Evolutionary conservation across 2,113 vertebrate genomes (phyloP), one percentile per base, ranked within the genome.

Genomic region (Anthoscopus minutus): DNA sequence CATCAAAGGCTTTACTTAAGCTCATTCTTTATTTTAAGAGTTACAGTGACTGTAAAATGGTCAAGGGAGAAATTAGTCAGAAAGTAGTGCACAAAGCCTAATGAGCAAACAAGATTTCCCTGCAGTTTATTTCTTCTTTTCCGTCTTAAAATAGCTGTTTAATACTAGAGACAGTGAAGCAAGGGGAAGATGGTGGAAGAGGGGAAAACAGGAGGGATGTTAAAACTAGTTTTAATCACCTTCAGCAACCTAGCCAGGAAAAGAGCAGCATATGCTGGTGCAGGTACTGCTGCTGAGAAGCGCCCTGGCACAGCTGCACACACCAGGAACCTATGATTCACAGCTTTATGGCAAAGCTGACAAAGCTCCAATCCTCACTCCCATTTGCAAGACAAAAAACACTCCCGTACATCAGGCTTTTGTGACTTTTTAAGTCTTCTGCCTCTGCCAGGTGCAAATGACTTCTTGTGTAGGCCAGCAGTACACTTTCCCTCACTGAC

Each of bases 361-460:
- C 53, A 73, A 83, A 96, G 81, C 20, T 60, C 40, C 3, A 9
- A 80, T 70, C n/a, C 17, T 45, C 5, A 4, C 22, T 87, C 27
- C 50, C 30, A 31, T 71, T 91, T 82, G 42, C 71, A 91, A 94
- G 47, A 79, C n/a, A 81, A 91, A 91, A 89, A 27, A 0, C 28
- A 15, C 33, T 92, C 81, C 91, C 62, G 51, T 86, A n/a, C 50
- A 80, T 66, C 66, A 94, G 81, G 20, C 21, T 73, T 95, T 93
- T 94, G 94, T 58, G 70, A 57, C 45, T 92, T 48, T 35, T 65
- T 30, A 79, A 45, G 70, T 89, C 54, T 95, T 94, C 58, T 6
- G 38, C n/a, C 18, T 80, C 78, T 95, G 65, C 84, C 93, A 94
- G 94, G 87, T 95, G 91, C 81, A 95, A 92, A 91, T 80, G 50